A percentile compares a stretch with the other conserved stretches of the same genome.
These are phyloP conservation scores for Pitangus sulphuratus DNA, from an alignment of 2,797 vertebrate species.

Conservation along the genomic window DNA sequence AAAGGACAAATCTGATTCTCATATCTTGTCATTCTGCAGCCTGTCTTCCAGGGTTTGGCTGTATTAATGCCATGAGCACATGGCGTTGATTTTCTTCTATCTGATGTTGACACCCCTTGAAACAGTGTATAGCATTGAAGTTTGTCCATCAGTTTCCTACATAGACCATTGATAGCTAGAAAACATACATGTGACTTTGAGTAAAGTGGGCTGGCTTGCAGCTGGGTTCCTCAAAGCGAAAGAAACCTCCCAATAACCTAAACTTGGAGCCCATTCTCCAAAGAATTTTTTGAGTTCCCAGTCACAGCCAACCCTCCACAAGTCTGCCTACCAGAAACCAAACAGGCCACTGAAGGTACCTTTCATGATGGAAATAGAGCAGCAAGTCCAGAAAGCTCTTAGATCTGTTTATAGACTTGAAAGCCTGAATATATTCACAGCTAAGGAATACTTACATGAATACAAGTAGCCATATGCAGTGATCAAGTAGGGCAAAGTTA, in stretches of 20 bases:
- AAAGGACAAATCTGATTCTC: neutral
- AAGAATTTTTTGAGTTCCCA: neutral
- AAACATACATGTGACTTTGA: neutral
- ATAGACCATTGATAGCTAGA: neutral
- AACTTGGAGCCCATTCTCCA: accelerated
- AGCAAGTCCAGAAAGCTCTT: conserved; percentile 50
- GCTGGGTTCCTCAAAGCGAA: neutral
- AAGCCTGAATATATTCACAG: conserved; percentile 31
- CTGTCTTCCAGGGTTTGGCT: neutral
- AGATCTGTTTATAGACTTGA: conserved; percentile 56
- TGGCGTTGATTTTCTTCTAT: neutral
- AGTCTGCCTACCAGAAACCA: conserved; percentile 6
- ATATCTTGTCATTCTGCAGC: neutral
- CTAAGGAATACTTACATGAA: neutral
- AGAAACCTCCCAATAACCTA: neutral
- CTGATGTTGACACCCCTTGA: neutral
- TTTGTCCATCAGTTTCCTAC: neutral
- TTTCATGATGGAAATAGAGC: conserved; percentile 42
- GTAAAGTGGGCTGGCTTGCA: neutral
- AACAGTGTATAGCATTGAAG: neutral
- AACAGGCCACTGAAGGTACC: neutral
- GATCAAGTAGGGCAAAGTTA: neutral
- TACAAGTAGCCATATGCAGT: conserved; percentile 13
- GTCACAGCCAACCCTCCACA: neutral
- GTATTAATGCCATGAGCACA: neutral